Percentiles rank a stretch among this genome's conserved stretches.
These are phyloP conservation scores for Corythucha ciliata DNA, from an alignment of 2,888 invertebrate genomes.

Conservation along the genomic window DNA sequence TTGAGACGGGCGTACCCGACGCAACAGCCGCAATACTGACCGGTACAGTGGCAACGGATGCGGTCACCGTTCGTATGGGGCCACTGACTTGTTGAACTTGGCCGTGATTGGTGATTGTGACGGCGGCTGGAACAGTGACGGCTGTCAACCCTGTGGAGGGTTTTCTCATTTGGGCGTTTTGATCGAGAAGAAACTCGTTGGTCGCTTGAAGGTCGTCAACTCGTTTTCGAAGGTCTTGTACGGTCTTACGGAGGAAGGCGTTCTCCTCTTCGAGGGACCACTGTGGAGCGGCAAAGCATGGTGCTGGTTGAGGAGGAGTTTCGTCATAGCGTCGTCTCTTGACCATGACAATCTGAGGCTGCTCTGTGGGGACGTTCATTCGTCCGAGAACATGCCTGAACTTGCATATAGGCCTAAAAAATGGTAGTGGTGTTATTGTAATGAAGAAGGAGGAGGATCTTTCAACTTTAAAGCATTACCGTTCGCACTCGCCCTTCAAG, in stretches of 20 bases:
- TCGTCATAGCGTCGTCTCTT: slow-evolving; percentile 17
- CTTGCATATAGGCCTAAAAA: too few relatives aligned
- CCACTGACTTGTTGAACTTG: slow-evolving; percentile 44
- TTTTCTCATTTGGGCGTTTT: slow-evolving; percentile 61
- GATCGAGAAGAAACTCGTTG: slow-evolving; percentile 67
- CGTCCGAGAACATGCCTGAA: slow-evolving; percentile 43
- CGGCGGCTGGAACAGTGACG: slow-evolving; percentile 52
- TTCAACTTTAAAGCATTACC: too few relatives aligned
- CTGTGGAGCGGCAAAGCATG: too few relatives aligned
- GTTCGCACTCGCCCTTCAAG: slow-evolving; percentile 49
- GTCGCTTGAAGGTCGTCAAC: slow-evolving; percentile 60
- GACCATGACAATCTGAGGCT: slow-evolving; percentile 45
- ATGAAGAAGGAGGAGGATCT: too few relatives aligned
- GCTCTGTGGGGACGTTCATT: slow-evolving; percentile 37
- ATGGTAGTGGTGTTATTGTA: too few relatives aligned
- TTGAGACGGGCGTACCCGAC: slow-evolving; percentile 48
- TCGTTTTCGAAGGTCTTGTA: slow-evolving; percentile 60
- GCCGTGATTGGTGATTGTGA: slow-evolving; percentile 46
- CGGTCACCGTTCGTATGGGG: slow-evolving; percentile 49
- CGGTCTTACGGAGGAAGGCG: slow-evolving; percentile 53
- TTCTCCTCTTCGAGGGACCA: slow-evolving; percentile 57
- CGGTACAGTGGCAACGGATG: slow-evolving; percentile 52
- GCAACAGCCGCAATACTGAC: slow-evolving; percentile 53
- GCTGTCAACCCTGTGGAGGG: slow-evolving; percentile 47
- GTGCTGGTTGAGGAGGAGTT: slow-evolving; percentile 7